Evolutionary conservation across 1,140 invertebrate species (phyloP), one percentile per base, ranked within the genome.

Genomic region (Pygmarrhopalites habei): DNA sequence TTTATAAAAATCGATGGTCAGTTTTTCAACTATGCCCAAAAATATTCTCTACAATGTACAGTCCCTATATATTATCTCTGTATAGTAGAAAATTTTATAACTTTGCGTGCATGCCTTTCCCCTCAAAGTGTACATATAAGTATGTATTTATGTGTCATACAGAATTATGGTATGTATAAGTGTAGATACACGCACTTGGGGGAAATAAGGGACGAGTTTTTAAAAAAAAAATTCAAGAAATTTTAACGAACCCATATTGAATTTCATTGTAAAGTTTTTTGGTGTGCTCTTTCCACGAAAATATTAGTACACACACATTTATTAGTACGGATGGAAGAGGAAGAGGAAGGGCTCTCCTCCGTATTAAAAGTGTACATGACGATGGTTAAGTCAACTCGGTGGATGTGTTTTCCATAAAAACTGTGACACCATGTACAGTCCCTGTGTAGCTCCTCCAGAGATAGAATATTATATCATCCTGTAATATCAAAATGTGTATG

Each of bases 191-290:
- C n/a, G n/a, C n/a, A n/a, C n/a, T n/a, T n/a, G n/a, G n/a, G n/a
- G n/a, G n/a, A n/a, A n/a, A n/a, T n/a, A n/a, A n/a, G n/a, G n/a
- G n/a, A n/a, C n/a, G n/a, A n/a, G n/a, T n/a, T n/a, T n/a, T n/a
- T n/a, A n/a, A n/a, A n/a, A n/a, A n/a, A n/a, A n/a, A n/a, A n/a
- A n/a, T n/a, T n/a, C 51, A 47, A 53, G 26, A 30, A 56, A 39
- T 56, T 56, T 56, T 56, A 56, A 56, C 35, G 53, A 56, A 28
- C 53, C 29, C 28, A 39, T 30, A 56, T 56, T 56, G 39, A 23
- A 28, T 56, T 56, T 39, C 53, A 56, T 15, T 35, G 32, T 35
- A 15, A 41, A 56, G 39, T 12, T 49, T 49, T 49, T 21, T 7
- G 46, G 7, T 7, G 23, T 49, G 46, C 46, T 23, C 23, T 21